Conservation (phyloP, 1,140 invertebrate genomes). For the Drosophila albomicans region DNA sequence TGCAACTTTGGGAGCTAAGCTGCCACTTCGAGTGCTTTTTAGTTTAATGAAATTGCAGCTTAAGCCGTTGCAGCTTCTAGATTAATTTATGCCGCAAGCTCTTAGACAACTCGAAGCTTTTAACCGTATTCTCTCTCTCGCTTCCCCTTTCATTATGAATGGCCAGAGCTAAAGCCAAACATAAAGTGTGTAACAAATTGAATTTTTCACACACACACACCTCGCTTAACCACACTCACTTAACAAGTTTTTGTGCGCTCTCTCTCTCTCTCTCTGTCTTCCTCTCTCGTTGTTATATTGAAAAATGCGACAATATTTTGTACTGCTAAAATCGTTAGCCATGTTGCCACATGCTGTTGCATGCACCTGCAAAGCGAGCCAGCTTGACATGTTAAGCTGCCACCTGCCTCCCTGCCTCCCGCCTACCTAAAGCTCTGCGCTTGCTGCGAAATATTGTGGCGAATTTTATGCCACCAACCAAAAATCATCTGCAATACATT, state of each 20-base stretch:
- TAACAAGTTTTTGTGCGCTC: slow-evolving; percentile 74
- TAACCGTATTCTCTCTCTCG: slow-evolving; percentile 34
- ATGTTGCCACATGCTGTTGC: slow-evolving; percentile 27
- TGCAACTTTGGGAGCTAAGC: neutral
- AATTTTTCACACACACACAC: slow-evolving; percentile 64
- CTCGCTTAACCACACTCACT: slow-evolving; percentile 69
- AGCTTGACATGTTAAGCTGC: slow-evolving; percentile 35
- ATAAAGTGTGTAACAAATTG: slow-evolving; percentile 81
- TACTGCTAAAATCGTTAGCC: slow-evolving; percentile 42
- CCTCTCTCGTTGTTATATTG: slow-evolving; percentile 52
- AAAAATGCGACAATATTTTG: slow-evolving; percentile 81
- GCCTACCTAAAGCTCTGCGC: neutral
- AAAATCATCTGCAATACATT: slow-evolving; percentile 17
- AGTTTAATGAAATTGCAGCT: slow-evolving; percentile 67
- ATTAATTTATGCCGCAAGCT: slow-evolving; percentile 73
- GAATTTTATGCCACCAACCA: slow-evolving; percentile 38
- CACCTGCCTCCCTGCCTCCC: neutral
- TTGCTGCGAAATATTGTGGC: slow-evolving; percentile 51
- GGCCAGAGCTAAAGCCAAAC: slow-evolving; percentile 60
- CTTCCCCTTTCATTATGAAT: neutral
- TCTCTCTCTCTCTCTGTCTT: too few species aligned
- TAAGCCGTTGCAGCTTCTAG: slow-evolving; percentile 33
- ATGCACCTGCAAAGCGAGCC: slow-evolving; percentile 1
- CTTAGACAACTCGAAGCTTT: slow-evolving; percentile 67
- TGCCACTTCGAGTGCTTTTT: slow-evolving; percentile 50